These are phyloP conservation scores for Pseudotriccus pelzelni DNA, from an alignment of 2,797 vertebrate species.

Conservation along the genomic window DNA sequence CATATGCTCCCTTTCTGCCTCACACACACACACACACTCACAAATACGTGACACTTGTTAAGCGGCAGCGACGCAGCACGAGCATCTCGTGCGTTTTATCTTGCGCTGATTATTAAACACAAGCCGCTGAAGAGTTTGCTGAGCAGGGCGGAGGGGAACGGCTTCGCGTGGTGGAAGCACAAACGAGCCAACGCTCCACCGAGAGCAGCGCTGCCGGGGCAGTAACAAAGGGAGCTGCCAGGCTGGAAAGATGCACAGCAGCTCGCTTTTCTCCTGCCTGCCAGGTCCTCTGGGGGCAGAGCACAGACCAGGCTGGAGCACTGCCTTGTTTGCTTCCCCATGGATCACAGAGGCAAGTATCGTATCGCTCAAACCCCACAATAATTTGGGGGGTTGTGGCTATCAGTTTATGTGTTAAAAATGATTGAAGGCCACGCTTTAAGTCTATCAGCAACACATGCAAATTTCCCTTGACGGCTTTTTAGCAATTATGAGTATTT, in stretches of 20 bases:
- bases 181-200: not conserved
- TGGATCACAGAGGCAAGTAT: not conserved
- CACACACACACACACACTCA: rapidly evolving
- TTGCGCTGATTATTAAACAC: slow-evolving; percentile 21
- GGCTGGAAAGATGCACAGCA: not conserved
- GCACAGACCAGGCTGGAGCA: not conserved
- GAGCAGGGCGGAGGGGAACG: not conserved
- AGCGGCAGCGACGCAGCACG: not conserved
- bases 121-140: not conserved
- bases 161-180: not conserved
- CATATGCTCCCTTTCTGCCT: slow-evolving; percentile 16
- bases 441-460: not conserved
- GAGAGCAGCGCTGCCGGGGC: not conserved
- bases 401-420: not conserved
- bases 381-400: not conserved
- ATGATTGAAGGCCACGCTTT: not conserved
- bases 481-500: not conserved
- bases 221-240: slow-evolving; percentile 33
- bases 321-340: not conserved
- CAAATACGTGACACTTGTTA: slow-evolving; percentile 28
- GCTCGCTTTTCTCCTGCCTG: not conserved
- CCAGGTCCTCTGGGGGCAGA: not conserved
- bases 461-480: not conserved
- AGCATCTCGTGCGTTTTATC: not conserved
- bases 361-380: not conserved